Conservation (phyloP, 2,797 vertebrate genomes). For the Lagodon rhomboides region DNA sequence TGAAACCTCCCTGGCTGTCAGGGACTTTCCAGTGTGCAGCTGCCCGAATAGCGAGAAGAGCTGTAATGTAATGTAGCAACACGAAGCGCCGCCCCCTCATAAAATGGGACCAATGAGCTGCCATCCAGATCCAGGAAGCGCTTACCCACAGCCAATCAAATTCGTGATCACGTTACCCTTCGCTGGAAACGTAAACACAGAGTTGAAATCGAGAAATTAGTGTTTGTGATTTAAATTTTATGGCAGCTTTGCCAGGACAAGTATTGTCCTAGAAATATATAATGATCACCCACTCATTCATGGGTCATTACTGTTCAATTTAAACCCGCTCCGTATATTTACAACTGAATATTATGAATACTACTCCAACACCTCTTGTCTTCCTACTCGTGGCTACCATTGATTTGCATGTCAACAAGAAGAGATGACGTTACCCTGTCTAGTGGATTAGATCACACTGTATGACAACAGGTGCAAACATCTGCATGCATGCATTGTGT, state of each 20-base stretch:
- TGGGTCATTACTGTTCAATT: background rate
- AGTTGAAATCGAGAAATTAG: slow-evolving; percentile 31
- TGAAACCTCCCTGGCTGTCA: slow-evolving; percentile 53
- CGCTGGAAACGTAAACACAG: slow-evolving; percentile 75
- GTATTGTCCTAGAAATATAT: background rate
- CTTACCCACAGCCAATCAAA: slow-evolving; percentile 64
- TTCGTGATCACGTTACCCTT: slow-evolving; percentile 50
- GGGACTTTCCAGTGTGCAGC: slow-evolving; percentile 79
- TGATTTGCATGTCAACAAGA: slow-evolving; percentile 30
- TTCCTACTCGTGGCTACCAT: slow-evolving; percentile 14
- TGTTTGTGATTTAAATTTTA: slow-evolving; percentile 14
- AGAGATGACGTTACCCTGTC: slow-evolving; percentile 7
- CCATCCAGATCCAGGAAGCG: slow-evolving; percentile 23
- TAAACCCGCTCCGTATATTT: background rate
- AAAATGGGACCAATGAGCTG: slow-evolving; percentile 54
- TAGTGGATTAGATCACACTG: slow-evolving; percentile 1
- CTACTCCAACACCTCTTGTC: background rate
- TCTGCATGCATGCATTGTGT: background rate
- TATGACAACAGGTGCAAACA: slow-evolving; percentile 7
- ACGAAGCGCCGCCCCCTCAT: slow-evolving; percentile 59
- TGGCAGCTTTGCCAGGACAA: background rate
- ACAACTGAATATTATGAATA: background rate
- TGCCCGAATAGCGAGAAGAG: slow-evolving; percentile 66
- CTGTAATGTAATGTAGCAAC: slow-evolving; percentile 67
- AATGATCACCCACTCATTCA: background rate